phyloP scores from a whole-genome alignment of 1,140 invertebrate species.

The Ips nitidus region DNA sequence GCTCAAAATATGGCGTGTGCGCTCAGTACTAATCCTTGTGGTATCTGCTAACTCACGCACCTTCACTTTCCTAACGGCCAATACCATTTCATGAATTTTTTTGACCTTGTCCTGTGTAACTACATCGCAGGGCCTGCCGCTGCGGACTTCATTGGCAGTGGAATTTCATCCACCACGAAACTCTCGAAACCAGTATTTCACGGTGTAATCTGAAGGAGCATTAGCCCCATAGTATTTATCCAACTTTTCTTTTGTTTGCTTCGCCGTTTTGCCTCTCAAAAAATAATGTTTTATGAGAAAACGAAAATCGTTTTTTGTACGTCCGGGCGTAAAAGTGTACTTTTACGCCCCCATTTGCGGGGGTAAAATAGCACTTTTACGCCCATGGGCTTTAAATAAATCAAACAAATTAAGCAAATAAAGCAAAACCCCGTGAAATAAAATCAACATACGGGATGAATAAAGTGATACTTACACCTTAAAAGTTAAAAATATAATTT shows the following conservation, averaged over 20 bases:
- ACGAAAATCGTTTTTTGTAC: too few relatives aligned
- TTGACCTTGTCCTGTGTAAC: slow-evolving; percentile 43
- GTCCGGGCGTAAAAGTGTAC: too few relatives aligned
- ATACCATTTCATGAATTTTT: slow-evolving; percentile 44
- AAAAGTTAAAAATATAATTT: too few relatives aligned
- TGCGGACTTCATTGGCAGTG: slow-evolving; percentile 44
- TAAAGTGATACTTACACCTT: too few relatives aligned
- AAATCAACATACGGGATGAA: too few relatives aligned
- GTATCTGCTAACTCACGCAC: slow-evolving; percentile 40
- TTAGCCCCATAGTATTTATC: slow-evolving; percentile 22
- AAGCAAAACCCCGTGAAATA: too few relatives aligned
- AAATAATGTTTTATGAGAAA: not conserved
- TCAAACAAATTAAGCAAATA: too few relatives aligned
- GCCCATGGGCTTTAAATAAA: too few relatives aligned
- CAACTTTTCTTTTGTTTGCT: not conserved
- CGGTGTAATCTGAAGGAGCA: slow-evolving; percentile 43
- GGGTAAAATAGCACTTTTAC: too few relatives aligned
- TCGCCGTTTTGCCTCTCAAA: not conserved
- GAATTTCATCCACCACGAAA: slow-evolving; percentile 47
- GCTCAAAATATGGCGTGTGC: slow-evolving; percentile 38
- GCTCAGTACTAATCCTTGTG: slow-evolving; percentile 31
- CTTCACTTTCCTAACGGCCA: slow-evolving; percentile 42
- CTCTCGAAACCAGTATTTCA: slow-evolving; percentile 36
- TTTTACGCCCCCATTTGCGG: too few relatives aligned
- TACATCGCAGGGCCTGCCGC: slow-evolving; percentile 41